Conservation (phyloP, 2,797 vertebrate genomes). For the Petrocephalus sullivani region DNA sequence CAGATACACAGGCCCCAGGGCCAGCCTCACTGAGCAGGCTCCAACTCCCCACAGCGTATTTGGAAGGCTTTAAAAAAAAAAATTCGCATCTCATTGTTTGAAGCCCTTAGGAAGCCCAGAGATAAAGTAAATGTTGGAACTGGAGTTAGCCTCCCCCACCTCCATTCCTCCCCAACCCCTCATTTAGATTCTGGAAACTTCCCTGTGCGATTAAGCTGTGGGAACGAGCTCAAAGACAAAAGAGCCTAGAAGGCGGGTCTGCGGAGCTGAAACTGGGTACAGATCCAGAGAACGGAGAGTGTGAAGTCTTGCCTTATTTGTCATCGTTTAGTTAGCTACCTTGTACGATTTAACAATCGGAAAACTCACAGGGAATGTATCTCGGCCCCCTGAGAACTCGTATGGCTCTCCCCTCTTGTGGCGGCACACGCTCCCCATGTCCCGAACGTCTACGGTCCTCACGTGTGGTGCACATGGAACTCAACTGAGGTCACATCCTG, state of each 20-base stretch:
- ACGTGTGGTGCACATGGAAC: neutral
- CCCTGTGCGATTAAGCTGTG: conserved; percentile 35
- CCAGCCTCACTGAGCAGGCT: conserved; percentile 35
- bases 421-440: neutral
- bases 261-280: neutral
- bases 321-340: conserved; percentile 5
- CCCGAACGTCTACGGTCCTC: neutral
- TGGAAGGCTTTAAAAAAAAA: conserved; percentile 34
- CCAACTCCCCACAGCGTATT: conserved; percentile 31
- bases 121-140: conserved; percentile 43
- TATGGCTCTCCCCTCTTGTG: neutral
- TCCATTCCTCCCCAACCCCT: conserved; percentile 31
- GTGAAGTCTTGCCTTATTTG: neutral
- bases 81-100: conserved; percentile 37
- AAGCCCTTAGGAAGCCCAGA: conserved; percentile 38
- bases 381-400: neutral
- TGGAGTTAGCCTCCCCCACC: conserved; percentile 35
- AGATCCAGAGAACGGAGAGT: neutral
- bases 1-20: conserved; percentile 38
- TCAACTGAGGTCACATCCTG: neutral
- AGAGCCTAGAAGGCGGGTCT: conserved; percentile 31
- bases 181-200: conserved; percentile 38
- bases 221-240: conserved; percentile 32
- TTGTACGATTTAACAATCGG: neutral
- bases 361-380: neutral